Evolutionary conservation across 2,888 invertebrate genomes (phyloP).

Genomic region (Dorcus hopei): DNA sequence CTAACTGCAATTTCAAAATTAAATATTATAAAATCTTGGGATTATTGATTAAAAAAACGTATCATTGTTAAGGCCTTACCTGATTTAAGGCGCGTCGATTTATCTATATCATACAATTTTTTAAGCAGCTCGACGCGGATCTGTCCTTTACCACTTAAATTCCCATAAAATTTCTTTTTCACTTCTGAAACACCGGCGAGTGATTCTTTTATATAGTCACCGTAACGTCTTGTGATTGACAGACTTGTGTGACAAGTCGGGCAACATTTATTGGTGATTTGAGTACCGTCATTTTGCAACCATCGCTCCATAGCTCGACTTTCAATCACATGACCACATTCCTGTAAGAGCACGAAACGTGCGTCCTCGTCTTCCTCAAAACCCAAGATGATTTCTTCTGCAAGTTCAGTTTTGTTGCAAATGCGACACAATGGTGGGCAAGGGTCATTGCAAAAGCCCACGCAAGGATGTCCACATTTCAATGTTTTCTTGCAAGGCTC

Average conservation of each 20-base stretch:
- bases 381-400: slow-evolving; percentile 48
- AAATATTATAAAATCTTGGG: too few relatives aligned
- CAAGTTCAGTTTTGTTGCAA: slow-evolving; percentile 54
- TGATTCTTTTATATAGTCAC: slow-evolving; percentile 49
- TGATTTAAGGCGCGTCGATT: not conserved
- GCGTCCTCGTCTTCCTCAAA: slow-evolving; percentile 55
- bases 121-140: not conserved
- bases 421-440: slow-evolving; percentile 61
- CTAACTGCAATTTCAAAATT: not conserved
- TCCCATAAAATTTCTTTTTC: slow-evolving; percentile 8
- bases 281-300: slow-evolving; percentile 34
- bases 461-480: slow-evolving; percentile 61
- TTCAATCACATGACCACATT: slow-evolving; percentile 55
- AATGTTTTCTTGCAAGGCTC: slow-evolving; percentile 46
- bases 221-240: slow-evolving; percentile 47
- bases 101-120: not conserved
- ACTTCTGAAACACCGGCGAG: slow-evolving; percentile 5
- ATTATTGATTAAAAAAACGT: not conserved
- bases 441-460: slow-evolving; percentile 70
- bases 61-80: not conserved
- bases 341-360: slow-evolving; percentile 54
- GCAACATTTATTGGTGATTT: slow-evolving; percentile 48
- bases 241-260: slow-evolving; percentile 61
- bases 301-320: slow-evolving; percentile 48
- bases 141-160: not conserved